Base-by-base conservation (phyloP, 2,888 invertebrate species). In the Drosophila meridiana region DNA sequence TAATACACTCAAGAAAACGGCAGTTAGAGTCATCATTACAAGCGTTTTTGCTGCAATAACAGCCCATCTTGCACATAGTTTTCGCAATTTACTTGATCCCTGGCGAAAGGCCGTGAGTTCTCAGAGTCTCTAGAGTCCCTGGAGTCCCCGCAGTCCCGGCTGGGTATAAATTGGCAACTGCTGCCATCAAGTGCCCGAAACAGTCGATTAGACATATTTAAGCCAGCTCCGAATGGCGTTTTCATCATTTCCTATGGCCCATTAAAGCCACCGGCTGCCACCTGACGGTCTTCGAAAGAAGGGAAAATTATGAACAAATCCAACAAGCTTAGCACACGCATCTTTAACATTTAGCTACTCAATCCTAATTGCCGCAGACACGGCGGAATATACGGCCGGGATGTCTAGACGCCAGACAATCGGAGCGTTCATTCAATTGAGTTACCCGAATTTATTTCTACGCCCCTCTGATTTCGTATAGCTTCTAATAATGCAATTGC, bases 11-110 rank as follows among this genome's bases (percentile, higher is more conserved):
- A 93, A 92, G 91, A 82, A 92, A 92, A 93, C 91, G 92, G 89
- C 92, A 92, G 92, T 93, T 92, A 92, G 92, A 93, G 92, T 92
- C 92, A 92, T 93, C 93, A 93, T 92, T 93, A 93, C 92, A 93
- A 93, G 91, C 90, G 87, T 90, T 93, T 92, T 92, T 92, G 92
- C 90, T 91, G 91, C 92, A 92, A 89, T 91, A 93, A 93, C 91
- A 91, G 93, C 90, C 92, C 92, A 93, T 92, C 92, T 92, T 93
- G 92, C 92, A 93, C 93, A 92, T 92, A 92, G 92, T 93, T 92
- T 92, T 87, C 89, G 91, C 91, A 91, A 92, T 92, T 92, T 91
- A 87, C 91, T 90, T 92, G 88, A 92, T 91, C 91, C 92, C 87
- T 69, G 81, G 73, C 84, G 82, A 72, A 78, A 53, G 74, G 73